Base-by-base conservation (phyloP, 2,113 vertebrate genomes). In the Gymnorhina tibicen region DNA sequence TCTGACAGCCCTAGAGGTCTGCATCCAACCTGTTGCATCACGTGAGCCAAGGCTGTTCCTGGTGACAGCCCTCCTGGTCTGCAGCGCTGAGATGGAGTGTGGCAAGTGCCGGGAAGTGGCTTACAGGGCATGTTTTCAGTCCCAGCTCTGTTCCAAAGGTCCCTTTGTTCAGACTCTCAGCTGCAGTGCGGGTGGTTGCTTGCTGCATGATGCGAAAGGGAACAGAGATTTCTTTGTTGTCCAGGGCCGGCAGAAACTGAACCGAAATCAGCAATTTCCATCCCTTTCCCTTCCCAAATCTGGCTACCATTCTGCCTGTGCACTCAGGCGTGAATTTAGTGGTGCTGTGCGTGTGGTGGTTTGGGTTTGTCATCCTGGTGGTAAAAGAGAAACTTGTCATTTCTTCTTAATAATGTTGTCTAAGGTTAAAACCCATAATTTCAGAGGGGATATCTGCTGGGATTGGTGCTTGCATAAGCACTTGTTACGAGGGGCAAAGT, bases 141-240 rank as follows among this genome's bases (percentile, higher is more conserved):
- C 91, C 91, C 87, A 60, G 91, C 95, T 87, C 68, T 78, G 83
- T 77, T 94, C 95, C 90, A 96, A 89, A 96, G 95, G 70, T 94
- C 94, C 47, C 49, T 85, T 97, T 97, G 96, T 97, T 94, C 76
- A 35, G 64, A 33, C 41, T 6, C 81, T 93, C 66, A 83, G 84
- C 74, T 80, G 93, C 87, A 72, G 88, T 2, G 10, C 28, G 1
- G 90, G 92, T 37, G 5, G 55, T 85, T 86, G 63, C 85, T 79
- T 63, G 60, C 83, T 47, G 7, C 93, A 75, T 87, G 87, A 89
- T 95, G 74, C 11, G 2, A 32, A 74, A 69, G 53, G 52, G 73
- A 97, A 97, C 97, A 97, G 95, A 94, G 82, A 52, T 87, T 70
- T 76, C 96, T 97, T 97, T 97, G 97, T 97, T 90, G 88, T 77